Conservation (phyloP, 2,113 vertebrate species). For the Hippocampus comes region DNA sequence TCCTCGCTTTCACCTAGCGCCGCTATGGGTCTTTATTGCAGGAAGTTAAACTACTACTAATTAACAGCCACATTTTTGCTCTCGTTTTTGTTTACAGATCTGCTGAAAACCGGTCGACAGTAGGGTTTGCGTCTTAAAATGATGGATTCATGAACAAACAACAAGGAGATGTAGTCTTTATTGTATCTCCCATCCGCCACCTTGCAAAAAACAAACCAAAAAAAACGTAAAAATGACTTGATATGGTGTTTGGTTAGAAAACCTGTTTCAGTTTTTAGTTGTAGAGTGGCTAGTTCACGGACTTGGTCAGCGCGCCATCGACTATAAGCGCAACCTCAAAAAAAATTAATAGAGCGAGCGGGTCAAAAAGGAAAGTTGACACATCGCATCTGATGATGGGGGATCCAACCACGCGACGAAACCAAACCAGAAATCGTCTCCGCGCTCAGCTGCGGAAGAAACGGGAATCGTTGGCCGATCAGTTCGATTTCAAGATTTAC, state of each 20-base stretch:
- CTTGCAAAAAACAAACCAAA: conserved; percentile 34
- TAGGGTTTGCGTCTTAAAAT: conserved; percentile 47
- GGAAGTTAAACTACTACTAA: background rate
- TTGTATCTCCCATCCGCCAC: conserved; percentile 43
- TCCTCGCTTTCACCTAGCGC: conserved; percentile 49
- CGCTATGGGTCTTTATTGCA: conserved; percentile 46
- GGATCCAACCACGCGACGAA: conserved; percentile 98
- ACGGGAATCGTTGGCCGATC: conserved; percentile 99
- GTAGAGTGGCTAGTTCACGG: conserved; percentile 44
- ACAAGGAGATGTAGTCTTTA: conserved; percentile 59
- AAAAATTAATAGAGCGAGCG: conserved; percentile 39
- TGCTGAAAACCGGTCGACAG: conserved; percentile 40
- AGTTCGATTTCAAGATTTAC: conserved; percentile 99
- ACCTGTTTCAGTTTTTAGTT: conserved; percentile 61
- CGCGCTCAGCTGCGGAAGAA: conserved; percentile 99
- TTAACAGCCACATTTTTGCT: conserved; percentile 68
- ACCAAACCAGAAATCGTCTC: conserved; percentile 99
- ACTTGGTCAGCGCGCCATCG: conserved; percentile 45
- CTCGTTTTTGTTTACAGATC: conserved; percentile 39
- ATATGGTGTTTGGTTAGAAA: conserved; percentile 52
- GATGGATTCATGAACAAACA: conserved; percentile 61
- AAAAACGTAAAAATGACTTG: conserved; percentile 65
- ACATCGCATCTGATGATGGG: conserved; percentile 87
- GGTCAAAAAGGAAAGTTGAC: conserved; percentile 50
- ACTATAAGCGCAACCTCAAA: conserved; percentile 26